Base-by-base conservation (phyloP, 2,888 invertebrate species). In the Cinara cedri region DNA sequence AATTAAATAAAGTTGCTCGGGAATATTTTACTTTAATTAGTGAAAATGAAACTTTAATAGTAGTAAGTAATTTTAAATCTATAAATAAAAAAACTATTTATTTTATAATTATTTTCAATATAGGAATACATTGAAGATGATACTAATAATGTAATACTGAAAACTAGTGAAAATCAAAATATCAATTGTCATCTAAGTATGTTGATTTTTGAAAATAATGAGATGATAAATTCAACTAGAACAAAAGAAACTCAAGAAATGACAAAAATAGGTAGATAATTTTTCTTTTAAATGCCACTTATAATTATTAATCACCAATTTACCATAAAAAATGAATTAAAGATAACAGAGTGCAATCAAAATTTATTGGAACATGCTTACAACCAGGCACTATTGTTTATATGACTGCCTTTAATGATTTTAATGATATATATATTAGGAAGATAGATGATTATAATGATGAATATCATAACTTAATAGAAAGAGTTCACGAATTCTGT, bases 391-490 rank as follows among this genome's bases (percentile, higher is more conserved):
- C 16, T 60, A 4, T 70, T 42, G 78, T 78, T 70, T 78, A 62
- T 51, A 70, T 78, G 42, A 60, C 78, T 13, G 60, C 60, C n/a
- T 78, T 78, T 70, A 24, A 16, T 10, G 16, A 51, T 68, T 8
- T 78, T 10, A n/a, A 57, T 21, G 78, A 78, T 60, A 70, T 78
- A 9, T 78, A 70, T 70, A 46, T 78, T 13, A 68, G 68, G 10
- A 78, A 70, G 10, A 16, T 70, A 0, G 57, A 78, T n/a, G 68
- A 78, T 60, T 60, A 60, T 11, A 70, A 70, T 70, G 78, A 78
- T 16, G 78, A 68, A 34, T 78, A 19, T 21, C 66, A 70, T 70
- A 26, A 21, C 24, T 70, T 78, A 34, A 70, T 78, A 4, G 68
- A 78, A 9, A 21, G 70, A 14, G 68, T 78, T 49, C 8, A 60